Conservation (phyloP, 2,113 vertebrate genomes). For the Spheniscus mendiculus region DNA sequence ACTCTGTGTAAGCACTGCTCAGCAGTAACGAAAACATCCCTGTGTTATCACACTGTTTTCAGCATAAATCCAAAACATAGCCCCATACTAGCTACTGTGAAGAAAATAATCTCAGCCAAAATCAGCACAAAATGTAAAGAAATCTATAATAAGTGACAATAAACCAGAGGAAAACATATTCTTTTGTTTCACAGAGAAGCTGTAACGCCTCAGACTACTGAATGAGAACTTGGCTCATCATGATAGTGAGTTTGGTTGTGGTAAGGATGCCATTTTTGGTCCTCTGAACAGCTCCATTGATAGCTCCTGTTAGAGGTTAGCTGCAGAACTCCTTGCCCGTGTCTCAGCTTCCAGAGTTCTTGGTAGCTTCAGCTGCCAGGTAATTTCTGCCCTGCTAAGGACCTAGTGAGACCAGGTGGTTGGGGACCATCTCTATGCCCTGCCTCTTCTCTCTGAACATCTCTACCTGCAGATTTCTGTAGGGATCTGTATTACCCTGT, state of each 20-base stretch:
- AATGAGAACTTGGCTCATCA: neutral
- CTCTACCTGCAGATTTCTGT: neutral
- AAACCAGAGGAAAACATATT: neutral
- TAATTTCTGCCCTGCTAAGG: neutral
- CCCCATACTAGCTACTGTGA: no score
- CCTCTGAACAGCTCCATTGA: neutral
- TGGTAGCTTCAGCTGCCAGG: neutral
- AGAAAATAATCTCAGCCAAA: no score
- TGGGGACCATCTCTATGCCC: neutral
- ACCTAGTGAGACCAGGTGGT: neutral
- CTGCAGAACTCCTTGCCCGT: neutral
- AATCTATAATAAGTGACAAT: neutral
- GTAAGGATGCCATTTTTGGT: neutral
- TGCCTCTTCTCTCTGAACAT: neutral
- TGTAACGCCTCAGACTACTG: neutral
- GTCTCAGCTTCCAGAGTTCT: neutral
- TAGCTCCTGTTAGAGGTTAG: neutral
- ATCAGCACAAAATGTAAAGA: neutral
- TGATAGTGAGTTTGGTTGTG: neutral
- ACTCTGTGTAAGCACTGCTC: no score
- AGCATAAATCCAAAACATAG: no score
- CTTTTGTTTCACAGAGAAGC: neutral
- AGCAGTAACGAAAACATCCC: no score
- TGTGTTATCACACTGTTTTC: no score
- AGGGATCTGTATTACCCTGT: neutral